Conservation (phyloP, 2,797 vertebrate genomes). For the Pteropus rufus region DNA sequence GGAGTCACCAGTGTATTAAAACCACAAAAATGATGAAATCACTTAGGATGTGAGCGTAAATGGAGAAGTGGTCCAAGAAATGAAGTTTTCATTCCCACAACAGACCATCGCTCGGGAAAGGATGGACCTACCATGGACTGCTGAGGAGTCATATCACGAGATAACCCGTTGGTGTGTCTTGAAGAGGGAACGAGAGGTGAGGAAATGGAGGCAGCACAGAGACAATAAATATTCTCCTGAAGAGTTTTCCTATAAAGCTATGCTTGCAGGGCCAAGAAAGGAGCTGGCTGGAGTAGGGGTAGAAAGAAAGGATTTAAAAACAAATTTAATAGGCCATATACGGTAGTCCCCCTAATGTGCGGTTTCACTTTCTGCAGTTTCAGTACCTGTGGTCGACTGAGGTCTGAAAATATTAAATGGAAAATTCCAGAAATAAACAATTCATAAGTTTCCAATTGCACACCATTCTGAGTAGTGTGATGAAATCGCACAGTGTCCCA, state of each 20-base stretch:
- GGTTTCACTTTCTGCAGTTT: background rate
- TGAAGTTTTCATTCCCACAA: background rate
- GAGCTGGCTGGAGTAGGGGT: background rate
- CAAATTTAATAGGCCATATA: background rate
- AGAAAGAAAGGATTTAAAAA: background rate
- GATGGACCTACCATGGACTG: too few species aligned
- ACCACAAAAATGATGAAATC: background rate
- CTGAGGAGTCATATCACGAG: background rate
- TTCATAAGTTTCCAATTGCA: background rate
- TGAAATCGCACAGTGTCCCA: background rate
- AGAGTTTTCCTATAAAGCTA: background rate
- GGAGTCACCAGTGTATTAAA: background rate
- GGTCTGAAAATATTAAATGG: background rate
- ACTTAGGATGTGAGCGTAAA: background rate
- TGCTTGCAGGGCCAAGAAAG: background rate
- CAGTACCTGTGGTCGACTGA: background rate
- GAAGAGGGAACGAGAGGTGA: background rate
- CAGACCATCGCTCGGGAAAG: background rate
- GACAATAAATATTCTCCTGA: background rate
- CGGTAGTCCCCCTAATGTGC: background rate
- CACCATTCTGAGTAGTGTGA: background rate
- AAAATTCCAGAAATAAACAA: background rate
- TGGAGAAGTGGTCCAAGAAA: background rate
- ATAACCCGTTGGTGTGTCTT: background rate
- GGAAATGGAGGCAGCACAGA: background rate